Percentiles rank a stretch among this genome's conserved stretches.
phyloP scores from a whole-genome alignment of 2,797 vertebrate genomes.

The Urocyon cinereoargenteus region DNA sequence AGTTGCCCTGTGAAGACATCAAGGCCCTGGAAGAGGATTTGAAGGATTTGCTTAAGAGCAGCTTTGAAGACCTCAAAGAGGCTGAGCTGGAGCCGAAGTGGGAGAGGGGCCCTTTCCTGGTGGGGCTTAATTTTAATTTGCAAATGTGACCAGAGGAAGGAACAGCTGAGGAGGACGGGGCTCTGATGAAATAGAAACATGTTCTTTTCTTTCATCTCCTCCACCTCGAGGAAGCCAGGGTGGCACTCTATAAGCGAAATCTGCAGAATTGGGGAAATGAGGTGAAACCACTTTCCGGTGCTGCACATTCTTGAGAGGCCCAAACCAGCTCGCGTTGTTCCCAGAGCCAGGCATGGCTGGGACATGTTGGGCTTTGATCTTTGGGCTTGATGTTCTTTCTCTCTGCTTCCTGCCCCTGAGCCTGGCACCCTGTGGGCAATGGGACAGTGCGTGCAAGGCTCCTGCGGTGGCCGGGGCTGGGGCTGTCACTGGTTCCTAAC shows the following conservation, averaged over 20 bases:
- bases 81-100: neutral
- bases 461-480: neutral
- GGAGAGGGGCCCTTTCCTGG: neutral
- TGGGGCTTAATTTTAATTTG: neutral
- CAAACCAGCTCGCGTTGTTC: fast-evolving
- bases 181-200: neutral
- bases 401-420: neutral
- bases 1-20: neutral
- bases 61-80: neutral
- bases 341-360: neutral
- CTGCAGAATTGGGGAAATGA: neutral
- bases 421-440: fast-evolving
- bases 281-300: fast-evolving
- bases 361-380: fast-evolving
- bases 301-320: too few relatives aligned
- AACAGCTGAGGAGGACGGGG: too few relatives aligned
- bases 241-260: too few relatives aligned
- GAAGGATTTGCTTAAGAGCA: neutral
- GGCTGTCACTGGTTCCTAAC: neutral
- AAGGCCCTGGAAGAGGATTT: neutral
- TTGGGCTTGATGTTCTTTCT: neutral
- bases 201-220: neutral
- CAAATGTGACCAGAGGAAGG: neutral
- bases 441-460: fast-evolving
- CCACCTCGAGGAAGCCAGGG: fast-evolving